A percentile compares a stretch with the other conserved stretches of the same genome.
Conservation (phyloP, 1,140 invertebrate species). For the Sinonovacula constricta region DNA sequence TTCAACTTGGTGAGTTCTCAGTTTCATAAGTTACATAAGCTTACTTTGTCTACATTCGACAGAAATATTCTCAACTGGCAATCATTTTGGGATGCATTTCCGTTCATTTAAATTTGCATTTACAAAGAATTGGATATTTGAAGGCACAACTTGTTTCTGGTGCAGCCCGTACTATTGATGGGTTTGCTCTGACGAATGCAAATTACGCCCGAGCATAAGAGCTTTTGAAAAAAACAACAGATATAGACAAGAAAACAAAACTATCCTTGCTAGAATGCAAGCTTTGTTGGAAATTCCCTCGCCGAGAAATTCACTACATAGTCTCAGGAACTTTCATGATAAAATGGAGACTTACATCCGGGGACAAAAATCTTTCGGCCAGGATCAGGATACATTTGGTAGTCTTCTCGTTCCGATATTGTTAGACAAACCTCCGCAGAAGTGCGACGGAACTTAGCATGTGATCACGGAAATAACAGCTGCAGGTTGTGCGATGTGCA, state of each 20-base stretch:
- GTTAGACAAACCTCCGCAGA: conserved; percentile 26
- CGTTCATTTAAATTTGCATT: conserved; percentile 21
- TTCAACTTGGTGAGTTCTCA: too few relatives aligned
- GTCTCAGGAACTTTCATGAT: conserved; percentile 46
- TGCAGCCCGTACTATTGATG: conserved; percentile 16
- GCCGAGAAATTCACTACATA: not conserved
- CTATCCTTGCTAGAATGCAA: conserved; percentile 31
- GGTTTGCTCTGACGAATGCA: conserved; percentile 25
- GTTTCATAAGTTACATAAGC: conserved; percentile 35
- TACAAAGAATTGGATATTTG: conserved; percentile 42
- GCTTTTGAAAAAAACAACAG: too few relatives aligned
- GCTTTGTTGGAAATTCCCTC: conserved; percentile 20
- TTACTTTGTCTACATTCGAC: conserved; percentile 33
- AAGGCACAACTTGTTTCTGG: conserved; percentile 16
- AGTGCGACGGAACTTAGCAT: not conserved
- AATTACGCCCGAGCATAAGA: conserved; percentile 45
- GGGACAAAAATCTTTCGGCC: conserved; percentile 8
- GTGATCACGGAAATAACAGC: not conserved
- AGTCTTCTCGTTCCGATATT: conserved; percentile 34
- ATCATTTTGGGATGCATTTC: conserved; percentile 37
- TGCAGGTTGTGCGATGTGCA: not conserved
- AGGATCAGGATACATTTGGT: conserved; percentile 27
- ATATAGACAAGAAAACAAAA: conserved; percentile 34
- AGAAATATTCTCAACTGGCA: conserved; percentile 44
- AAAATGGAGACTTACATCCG: conserved; percentile 41